Evolutionary conservation across 2,113 vertebrate genomes (phyloP), one percentile per base, ranked within the genome.

Genomic region (Paradoxurus hermaphroditus): DNA sequence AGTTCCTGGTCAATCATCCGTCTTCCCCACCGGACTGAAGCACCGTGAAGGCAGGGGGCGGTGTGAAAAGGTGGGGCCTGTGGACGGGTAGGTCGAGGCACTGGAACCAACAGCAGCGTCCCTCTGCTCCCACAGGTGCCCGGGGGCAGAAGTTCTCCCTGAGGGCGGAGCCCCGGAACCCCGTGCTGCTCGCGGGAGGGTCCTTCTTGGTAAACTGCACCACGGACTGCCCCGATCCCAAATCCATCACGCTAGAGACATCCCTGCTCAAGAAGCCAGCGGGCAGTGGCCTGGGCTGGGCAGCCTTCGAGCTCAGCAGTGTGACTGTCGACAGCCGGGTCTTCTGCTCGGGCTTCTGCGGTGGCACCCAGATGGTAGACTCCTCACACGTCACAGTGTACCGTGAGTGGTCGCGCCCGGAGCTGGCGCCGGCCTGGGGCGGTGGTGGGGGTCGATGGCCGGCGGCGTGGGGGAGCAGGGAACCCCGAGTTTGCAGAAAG

Each of bases 171-270:
- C 85, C 91, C 9, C 82, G 11, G 12, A 4, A 73, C 21, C 79
- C 67, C 0, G 63, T 97, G 8, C 44, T 94, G 29, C 25, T 14
- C 31, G 41, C 59, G 1, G 81, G 97, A 1, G 77, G 49, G 11
- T 39, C 87, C 14, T 1, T 98, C 2, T 0, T 79, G 81, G 87
- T 98, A 13, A 98, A 97, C 59, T 98, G 97, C 92, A 97, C 51
- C 16, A 87, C 70, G 0, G 12, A 83, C 1, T 97, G 97, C 14
- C 94, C 63, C 21, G 0, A n/a, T 0, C 8, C 95, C 2, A 0
- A 27, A 7, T 3, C 9, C 9, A 21, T 97, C 29, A 10, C 0
- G 1, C 65, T 98, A 81, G 94, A 98, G 85, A 98, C 96, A 0
- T n/a, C 13, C n/a, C 14, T 97, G 1, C 0, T 1, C 13, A 97